Conservation (phyloP, 2,797 vertebrate species). For the Paguma larvata region DNA sequence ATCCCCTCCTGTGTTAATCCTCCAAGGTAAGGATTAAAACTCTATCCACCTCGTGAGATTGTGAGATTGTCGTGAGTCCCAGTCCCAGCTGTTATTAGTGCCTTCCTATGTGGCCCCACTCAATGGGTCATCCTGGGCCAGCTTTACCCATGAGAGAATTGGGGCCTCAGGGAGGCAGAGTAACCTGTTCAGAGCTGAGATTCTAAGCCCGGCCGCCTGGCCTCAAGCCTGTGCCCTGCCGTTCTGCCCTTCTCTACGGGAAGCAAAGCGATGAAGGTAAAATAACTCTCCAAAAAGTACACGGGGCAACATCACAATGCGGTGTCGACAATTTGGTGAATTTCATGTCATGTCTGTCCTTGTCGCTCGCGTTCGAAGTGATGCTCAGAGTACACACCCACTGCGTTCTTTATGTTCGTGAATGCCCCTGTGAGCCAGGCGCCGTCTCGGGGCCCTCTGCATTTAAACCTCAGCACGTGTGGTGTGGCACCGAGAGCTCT, state of each 20-base stretch:
- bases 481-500: fast-evolving
- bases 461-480: fast-evolving
- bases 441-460: neutral
- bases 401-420: neutral
- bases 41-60: neutral
- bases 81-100: neutral
- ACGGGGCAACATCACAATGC: fast-evolving
- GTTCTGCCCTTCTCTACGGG: neutral
- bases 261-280: neutral
- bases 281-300: neutral
- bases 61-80: no score
- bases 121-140: neutral
- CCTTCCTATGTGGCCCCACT: neutral
- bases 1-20: neutral
- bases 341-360: neutral
- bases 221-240: neutral
- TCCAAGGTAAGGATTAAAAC: neutral
- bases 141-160: neutral
- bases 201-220: neutral
- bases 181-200: neutral
- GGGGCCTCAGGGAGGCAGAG: neutral
- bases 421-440: neutral
- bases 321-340: no score
- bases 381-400: fast-evolving
- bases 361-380: neutral